These are phyloP conservation scores for Danionella dracula DNA, from an alignment of 2,797 vertebrate species.

Conservation along the genomic window DNA sequence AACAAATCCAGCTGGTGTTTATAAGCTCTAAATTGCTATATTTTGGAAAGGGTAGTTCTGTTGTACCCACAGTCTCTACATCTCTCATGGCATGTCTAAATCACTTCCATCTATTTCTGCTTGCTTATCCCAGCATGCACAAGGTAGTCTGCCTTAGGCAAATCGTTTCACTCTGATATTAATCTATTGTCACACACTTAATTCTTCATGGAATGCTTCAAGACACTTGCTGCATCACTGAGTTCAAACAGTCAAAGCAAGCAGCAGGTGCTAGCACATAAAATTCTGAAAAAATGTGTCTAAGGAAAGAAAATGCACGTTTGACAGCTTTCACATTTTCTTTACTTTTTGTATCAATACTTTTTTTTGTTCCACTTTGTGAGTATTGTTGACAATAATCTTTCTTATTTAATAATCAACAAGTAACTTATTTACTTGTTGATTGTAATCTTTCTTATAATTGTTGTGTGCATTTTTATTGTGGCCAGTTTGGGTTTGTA, in stretches of 20 bases:
- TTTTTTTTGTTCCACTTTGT: too few relatives aligned
- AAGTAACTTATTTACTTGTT: too few relatives aligned
- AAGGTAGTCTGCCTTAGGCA: constrained; percentile 48
- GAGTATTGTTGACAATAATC: too few relatives aligned
- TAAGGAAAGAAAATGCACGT: too few relatives aligned
- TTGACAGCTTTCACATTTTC: too few relatives aligned
- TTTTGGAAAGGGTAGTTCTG: neutral
- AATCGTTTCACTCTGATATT: constrained; percentile 53
- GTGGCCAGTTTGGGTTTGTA: too few relatives aligned
- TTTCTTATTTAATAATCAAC: too few relatives aligned
- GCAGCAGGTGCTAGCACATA: constrained; percentile 5
- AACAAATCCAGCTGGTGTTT: constrained; percentile 20
- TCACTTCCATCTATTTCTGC: constrained; percentile 39
- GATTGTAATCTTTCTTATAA: too few relatives aligned
- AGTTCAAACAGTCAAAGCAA: neutral
- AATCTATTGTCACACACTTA: constrained; percentile 25
- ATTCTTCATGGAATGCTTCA: constrained; percentile 13
- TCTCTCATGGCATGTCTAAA: constrained; percentile 35
- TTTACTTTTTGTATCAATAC: too few relatives aligned
- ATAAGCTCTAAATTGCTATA: neutral
- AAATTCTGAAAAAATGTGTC: neutral
- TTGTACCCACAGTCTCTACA: neutral
- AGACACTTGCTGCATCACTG: constrained; percentile 23
- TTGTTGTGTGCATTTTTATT: too few relatives aligned
- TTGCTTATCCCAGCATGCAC: constrained; percentile 28